phyloP scores from a whole-genome alignment of 2,888 invertebrate genomes.

The Drepana falcataria region DNA sequence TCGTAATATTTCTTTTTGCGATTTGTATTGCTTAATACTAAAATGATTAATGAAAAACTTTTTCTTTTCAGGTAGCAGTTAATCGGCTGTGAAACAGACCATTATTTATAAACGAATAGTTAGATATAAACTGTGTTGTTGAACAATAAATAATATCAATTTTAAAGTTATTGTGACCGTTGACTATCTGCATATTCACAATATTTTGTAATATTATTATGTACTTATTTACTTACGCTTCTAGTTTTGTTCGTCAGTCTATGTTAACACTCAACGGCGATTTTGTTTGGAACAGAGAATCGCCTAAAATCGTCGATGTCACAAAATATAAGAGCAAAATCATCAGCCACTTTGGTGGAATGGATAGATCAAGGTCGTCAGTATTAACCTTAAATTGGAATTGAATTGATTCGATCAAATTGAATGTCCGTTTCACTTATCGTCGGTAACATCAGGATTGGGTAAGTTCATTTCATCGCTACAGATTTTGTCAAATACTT shows the following conservation, averaged over 20 bases:
- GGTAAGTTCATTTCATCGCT: no score
- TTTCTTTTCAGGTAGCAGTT: conserved; percentile 55
- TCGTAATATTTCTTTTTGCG: neutral
- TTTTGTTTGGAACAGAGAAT: no score
- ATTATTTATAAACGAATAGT: conserved; percentile 53
- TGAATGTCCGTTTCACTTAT: no score
- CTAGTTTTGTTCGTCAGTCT: no score
- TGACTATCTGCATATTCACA: conserved; percentile 11
- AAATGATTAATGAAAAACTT: neutral
- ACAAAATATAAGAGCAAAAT: no score
- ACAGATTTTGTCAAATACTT: no score
- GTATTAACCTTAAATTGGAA: no score
- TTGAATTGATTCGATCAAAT: no score
- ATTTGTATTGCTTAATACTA: neutral
- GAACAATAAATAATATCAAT: conserved; percentile 26
- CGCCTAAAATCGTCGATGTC: no score
- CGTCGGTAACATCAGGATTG: no score
- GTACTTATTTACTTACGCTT: neutral
- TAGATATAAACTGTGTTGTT: conserved; percentile 33
- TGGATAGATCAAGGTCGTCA: no score
- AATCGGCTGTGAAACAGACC: conserved; percentile 38
- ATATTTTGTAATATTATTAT: conserved; percentile 4
- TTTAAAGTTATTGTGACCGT: conserved; percentile 22
- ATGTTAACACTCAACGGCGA: neutral
- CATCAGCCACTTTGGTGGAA: no score